Conservation (phyloP, 2,113 vertebrate genomes). For the Oncorhynchus mykiss region DNA sequence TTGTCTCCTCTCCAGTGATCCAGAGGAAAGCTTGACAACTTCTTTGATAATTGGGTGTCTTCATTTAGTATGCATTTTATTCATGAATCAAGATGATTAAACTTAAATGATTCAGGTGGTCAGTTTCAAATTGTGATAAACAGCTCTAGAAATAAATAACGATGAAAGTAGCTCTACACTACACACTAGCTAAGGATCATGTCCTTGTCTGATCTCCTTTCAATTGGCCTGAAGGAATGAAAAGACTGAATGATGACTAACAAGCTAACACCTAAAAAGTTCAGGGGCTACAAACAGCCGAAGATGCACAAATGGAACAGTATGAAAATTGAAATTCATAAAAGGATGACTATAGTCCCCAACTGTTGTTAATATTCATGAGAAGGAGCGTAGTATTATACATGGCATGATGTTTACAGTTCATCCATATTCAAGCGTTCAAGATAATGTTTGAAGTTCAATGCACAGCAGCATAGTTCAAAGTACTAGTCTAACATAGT, state of each 20-base stretch:
- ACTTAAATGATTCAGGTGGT: background rate
- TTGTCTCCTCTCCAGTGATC: background rate
- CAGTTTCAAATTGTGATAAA: background rate
- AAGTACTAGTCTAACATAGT: too few relatives aligned
- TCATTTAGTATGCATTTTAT: background rate
- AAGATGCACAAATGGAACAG: background rate
- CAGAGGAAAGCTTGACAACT: background rate
- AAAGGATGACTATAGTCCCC: background rate
- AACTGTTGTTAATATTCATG: too few relatives aligned
- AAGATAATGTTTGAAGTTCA: too few relatives aligned
- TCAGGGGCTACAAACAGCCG: background rate
- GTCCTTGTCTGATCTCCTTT: background rate
- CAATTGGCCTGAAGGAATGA: constrained; percentile 7
- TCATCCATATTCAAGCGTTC: too few relatives aligned
- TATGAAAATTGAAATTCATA: background rate
- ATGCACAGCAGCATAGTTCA: too few relatives aligned
- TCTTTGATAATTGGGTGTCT: background rate
- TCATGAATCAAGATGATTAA: background rate
- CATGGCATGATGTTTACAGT: too few relatives aligned
- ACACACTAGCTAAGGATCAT: constrained; percentile 2
- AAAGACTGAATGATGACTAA: constrained; percentile 8
- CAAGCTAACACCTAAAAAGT: background rate
- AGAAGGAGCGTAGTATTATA: too few relatives aligned
- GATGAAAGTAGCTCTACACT: constrained; percentile 10
- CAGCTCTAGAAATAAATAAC: background rate